Percentiles rank a stretch among this genome's conserved stretches.
phyloP scores from a whole-genome alignment of 1,140 invertebrate species.

The Zaprionus gabonicus region DNA sequence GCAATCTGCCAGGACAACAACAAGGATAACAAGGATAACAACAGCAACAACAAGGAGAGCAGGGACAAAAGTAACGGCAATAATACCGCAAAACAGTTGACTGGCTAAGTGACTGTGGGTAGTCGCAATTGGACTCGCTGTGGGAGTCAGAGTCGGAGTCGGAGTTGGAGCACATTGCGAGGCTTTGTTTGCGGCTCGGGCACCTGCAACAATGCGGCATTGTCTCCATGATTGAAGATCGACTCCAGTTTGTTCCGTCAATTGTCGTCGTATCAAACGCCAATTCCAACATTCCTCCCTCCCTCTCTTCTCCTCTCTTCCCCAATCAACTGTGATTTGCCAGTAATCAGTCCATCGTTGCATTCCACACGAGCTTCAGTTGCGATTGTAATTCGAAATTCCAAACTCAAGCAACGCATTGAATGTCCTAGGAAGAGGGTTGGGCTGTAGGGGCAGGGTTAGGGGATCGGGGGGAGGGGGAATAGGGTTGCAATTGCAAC shows the following conservation, averaged over 20 bases:
- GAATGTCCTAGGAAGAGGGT: not conserved
- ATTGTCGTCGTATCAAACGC: not conserved
- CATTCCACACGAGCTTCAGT: constrained; percentile 29
- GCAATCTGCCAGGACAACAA: constrained; percentile 66
- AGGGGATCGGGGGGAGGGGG: not conserved
- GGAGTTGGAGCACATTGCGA: not conserved
- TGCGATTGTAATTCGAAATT: constrained; percentile 22
- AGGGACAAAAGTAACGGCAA: constrained; percentile 55
- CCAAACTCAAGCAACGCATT: not conserved
- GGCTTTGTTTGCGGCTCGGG: constrained; percentile 12
- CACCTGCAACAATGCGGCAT: constrained; percentile 40
- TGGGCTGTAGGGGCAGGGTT: not conserved
- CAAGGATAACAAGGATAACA: constrained; percentile 14
- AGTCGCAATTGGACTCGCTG: not conserved
- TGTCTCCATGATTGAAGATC: not conserved
- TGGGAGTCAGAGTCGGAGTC: not conserved
- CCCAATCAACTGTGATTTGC: constrained; percentile 1
- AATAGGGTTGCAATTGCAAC: constrained; percentile 24
- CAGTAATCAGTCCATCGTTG: constrained; percentile 10
- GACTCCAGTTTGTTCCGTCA: not conserved
- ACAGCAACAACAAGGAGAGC: constrained; percentile 38
- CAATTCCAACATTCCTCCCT: not conserved
- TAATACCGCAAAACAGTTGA: constrained; percentile 70
- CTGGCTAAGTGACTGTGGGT: constrained; percentile 65
- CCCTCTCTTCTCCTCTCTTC: not conserved